Evolutionary conservation across 2,113 vertebrate species (phyloP), one percentile per base, ranked within the genome.

Genomic region (Tachycineta bicolor): DNA sequence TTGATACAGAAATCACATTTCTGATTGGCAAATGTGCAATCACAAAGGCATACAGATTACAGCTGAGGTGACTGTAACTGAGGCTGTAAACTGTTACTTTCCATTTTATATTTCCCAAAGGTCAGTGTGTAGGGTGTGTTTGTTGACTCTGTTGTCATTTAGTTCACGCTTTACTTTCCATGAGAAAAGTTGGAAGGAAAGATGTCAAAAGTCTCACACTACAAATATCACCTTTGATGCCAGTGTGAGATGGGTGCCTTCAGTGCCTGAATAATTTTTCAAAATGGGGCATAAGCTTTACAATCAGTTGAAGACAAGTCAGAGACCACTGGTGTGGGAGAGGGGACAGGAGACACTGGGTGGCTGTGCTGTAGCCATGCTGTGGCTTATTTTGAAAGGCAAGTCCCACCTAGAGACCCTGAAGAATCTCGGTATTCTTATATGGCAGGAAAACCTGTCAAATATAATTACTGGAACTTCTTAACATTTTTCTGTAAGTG

Each of bases 281-380:
- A 37, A 39, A 64, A 44, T n/a, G 15, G 19, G 5, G 1, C 33
- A 25, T 52, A 33, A 74, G 6, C 55, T 65, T 83, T 89, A 31
- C 18, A 12, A 1, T 67, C 31, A 26, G 28, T 37, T 74, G 55
- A 58, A 46, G 43, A 12, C 21, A 63, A 83, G 25, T 12, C 21
- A 41, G 43, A 78, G 49, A 31, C 16, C 22, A 6, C 19, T 59
- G 33, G 11, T 12, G 3, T 58, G 25, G 39, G n/a, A 52, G 43
- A 16, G 10, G 39, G 19, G 29, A 29, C 16, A 12, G 55, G 31
- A 63, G 65, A 17, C 5, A 2, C 25, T 1, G 6, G 24, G 7
- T 21, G 79, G 19, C 44, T 34, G 31, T 5, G 0, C 49, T 43
- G 37, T 39, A 52, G 22, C 56, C 28, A 5, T 0, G 0, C 31